These are phyloP conservation scores for Leucophenga varia DNA, from an alignment of 1,140 invertebrate species.

Conservation along the genomic window DNA sequence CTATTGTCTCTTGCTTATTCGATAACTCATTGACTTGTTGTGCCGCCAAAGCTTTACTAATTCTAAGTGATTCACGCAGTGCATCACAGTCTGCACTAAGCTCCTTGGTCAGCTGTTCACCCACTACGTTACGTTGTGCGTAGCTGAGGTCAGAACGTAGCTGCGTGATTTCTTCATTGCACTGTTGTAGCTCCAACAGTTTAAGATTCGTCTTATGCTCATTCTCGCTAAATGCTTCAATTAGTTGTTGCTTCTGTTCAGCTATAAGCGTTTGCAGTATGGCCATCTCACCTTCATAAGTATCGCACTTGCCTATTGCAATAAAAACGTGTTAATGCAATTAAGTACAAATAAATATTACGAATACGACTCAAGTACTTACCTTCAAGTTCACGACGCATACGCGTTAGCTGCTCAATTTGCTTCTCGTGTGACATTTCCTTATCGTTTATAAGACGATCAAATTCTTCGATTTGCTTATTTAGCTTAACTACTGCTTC, in stretches of 20 bases:
- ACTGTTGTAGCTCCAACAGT: conserved; percentile 59
- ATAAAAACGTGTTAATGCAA: too few species aligned
- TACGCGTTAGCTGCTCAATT: conserved; percentile 37
- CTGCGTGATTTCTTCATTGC: conserved; percentile 45
- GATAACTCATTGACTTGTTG: conserved; percentile 34
- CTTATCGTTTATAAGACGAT: conserved; percentile 32
- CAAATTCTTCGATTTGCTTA: conserved; percentile 35
- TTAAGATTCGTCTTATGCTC: conserved; percentile 57
- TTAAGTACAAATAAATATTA: conserved; percentile 1
- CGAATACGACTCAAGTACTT: background rate
- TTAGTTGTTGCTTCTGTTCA: conserved; percentile 53
- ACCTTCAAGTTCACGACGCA: conserved; percentile 32
- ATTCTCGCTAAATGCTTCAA: conserved; percentile 41
- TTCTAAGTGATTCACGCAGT: conserved; percentile 19
- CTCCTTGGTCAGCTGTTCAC: conserved; percentile 21
- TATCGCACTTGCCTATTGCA: conserved; percentile 21
- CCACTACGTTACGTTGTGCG: conserved; percentile 8
- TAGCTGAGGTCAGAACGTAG: conserved; percentile 58
- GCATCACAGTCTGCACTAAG: conserved; percentile 10
- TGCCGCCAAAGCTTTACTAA: conserved; percentile 33
- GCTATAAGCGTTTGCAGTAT: conserved; percentile 40
- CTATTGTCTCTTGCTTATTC: conserved; percentile 44
- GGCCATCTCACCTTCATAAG: conserved; percentile 37
- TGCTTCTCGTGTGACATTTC: conserved; percentile 46
- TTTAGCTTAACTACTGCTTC: conserved; percentile 24